phyloP scores from a whole-genome alignment of 2,797 vertebrate species.

The Rhinichthys osculus region DNA sequence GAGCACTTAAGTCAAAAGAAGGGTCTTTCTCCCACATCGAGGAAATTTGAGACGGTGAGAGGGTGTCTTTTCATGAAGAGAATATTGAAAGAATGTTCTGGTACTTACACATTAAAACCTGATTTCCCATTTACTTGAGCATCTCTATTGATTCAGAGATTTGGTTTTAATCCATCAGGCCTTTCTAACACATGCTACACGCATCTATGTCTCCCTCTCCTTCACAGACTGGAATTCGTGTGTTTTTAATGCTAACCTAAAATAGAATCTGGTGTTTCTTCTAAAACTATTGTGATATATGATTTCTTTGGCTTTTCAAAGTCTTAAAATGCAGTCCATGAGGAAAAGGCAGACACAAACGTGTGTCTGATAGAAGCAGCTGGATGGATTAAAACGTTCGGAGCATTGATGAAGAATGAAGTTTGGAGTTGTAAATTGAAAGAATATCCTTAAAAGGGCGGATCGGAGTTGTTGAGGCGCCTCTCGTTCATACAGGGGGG shows the following conservation, averaged over 20 bases:
- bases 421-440: conserved; percentile 17
- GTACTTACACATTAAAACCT: conserved; percentile 19
- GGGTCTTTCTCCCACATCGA: neutral
- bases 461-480: conserved; percentile 36
- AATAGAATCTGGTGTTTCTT: neutral
- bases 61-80: neutral
- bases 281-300: neutral
- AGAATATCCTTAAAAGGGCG: conserved; percentile 21
- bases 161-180: conserved; percentile 46
- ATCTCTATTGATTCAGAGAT: conserved; percentile 42
- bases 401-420: conserved; percentile 42
- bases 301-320: neutral
- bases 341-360: conserved; percentile 3
- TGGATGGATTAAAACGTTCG: conserved; percentile 41
- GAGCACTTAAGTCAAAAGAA: neutral
- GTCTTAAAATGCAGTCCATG: neutral
- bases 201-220: conserved; percentile 18
- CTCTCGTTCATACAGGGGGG: conserved; percentile 38
- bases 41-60: neutral
- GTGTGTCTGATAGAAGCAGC: conserved; percentile 32
- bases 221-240: conserved; percentile 5
- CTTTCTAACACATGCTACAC: conserved; percentile 48
- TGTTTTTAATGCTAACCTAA: neutral
- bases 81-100: conserved; percentile 21
- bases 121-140: conserved; percentile 29